Base-by-base conservation (phyloP, 2,888 invertebrate genomes). In the Aspidiotus rigidus region DNA sequence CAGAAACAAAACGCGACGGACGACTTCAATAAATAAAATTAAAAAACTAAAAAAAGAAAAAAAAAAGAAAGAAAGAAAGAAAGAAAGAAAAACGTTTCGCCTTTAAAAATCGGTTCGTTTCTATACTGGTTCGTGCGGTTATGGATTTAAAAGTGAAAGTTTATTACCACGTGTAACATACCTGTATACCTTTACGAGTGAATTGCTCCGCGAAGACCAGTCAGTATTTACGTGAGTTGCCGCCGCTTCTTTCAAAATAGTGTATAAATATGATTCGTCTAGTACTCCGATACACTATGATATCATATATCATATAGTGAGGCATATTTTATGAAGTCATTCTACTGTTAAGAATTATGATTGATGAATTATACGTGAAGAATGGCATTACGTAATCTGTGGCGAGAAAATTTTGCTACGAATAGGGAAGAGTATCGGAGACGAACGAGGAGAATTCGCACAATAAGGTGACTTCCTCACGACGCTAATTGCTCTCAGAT, bases 111-210 rank as follows among this genome's bases (percentile, higher is more conserved):
- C 67, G 56, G 56, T 55, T 55, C 17, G 67, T 67, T 67, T 44
- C 67, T 60, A 59, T 67, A 67, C 67, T 67, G 60, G 67, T 67
- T 67, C 67, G 67, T 67, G 67, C 67, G 67, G 67, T 67, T 67
- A 67, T 67, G 67, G 67, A 67, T 67, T 67, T 67, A 67, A 67
- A 67, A 67, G 67, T 67, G 67, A 67, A 67, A 67, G 67, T 67
- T 67, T 67, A 57, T 57, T 67, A 67, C 59, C 67, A 67, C 67
- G 67, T 67, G 67, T 67, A 67, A 67, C 57, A 60, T 67, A 67
- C 67, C 59, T 67, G 49, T 11, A 11, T 49, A n/a, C n/a, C 10
- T 49, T 1, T 49, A 49, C n/a, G n/a, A 11, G n/a, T 49, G 28
- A 28, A 28, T n/a, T 49, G 49, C 49, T 49, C 49, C 49, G 49